Percentiles rank a stretch among this genome's conserved stretches.
phyloP scores from a whole-genome alignment of 2,797 vertebrate species.

The Sylvia borin region DNA sequence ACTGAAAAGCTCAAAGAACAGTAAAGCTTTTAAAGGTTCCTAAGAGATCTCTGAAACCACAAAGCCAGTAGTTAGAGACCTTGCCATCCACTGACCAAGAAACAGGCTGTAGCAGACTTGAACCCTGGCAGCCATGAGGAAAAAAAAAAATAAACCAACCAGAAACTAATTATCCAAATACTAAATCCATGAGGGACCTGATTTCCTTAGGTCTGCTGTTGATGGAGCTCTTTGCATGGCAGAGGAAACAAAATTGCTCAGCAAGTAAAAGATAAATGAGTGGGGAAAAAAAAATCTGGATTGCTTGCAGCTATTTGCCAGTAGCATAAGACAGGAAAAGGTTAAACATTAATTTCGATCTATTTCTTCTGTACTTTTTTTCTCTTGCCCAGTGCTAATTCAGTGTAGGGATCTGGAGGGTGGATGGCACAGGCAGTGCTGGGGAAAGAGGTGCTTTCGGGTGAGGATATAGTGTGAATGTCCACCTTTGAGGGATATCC shows the following conservation, averaged over 20 bases:
- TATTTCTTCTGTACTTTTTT: background rate
- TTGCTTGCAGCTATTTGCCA: background rate
- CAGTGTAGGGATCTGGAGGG: background rate
- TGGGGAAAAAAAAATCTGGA: background rate
- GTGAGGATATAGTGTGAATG: rapidly evolving
- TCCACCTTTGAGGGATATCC: background rate
- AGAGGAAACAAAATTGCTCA: background rate
- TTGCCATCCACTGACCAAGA: background rate
- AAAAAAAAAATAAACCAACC: background rate
- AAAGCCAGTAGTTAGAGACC: background rate
- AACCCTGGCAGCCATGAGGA: background rate
- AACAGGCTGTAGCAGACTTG: background rate
- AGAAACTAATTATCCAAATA: background rate
- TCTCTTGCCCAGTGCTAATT: background rate
- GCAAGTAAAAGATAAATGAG: background rate
- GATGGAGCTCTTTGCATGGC: background rate
- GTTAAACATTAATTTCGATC: background rate
- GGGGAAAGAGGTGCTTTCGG: background rate
- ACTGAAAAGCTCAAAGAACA: background rate
- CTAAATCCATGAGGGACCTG: background rate
- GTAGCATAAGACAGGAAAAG: background rate
- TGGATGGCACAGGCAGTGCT: rapidly evolving
- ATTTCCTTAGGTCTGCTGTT: background rate
- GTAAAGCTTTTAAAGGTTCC: background rate
- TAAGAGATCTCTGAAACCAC: background rate